phyloP scores from a whole-genome alignment of 64 coral and sea anemone species.

The Dendronephthya gigantea region DNA sequence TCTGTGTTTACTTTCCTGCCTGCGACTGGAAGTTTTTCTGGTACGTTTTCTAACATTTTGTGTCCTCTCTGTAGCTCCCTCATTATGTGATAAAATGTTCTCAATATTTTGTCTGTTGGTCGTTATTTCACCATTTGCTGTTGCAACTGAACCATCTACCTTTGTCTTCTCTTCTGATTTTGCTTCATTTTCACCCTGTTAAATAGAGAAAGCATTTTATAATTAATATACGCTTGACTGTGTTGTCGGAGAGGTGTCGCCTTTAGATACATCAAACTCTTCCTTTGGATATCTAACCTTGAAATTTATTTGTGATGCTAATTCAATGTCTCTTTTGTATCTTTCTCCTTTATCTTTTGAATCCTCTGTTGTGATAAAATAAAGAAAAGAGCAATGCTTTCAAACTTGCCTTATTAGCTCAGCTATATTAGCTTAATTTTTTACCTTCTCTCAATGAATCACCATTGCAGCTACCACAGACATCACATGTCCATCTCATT shows the following conservation, averaged over 20 bases:
- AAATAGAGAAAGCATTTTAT: neutral
- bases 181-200: neutral
- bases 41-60: neutral
- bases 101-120: neutral
- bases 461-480: conserved; percentile 46
- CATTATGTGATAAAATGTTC: neutral
- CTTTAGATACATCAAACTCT: too few relatives aligned
- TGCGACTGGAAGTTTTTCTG: neutral
- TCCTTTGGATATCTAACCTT: neutral
- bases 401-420: too few relatives aligned
- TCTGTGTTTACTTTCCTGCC: neutral
- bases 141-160: neutral
- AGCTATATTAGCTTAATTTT: too few relatives aligned
- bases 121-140: neutral
- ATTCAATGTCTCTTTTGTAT: neutral
- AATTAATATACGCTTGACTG: too few relatives aligned
- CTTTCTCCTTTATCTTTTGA: neutral
- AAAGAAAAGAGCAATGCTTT: too few relatives aligned
- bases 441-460: conserved; percentile 41
- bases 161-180: neutral
- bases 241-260: neutral
- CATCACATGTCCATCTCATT: conserved; percentile 65
- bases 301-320: neutral
- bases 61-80: neutral
- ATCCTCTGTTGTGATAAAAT: neutral